phyloP scores from a whole-genome alignment of 1,140 invertebrate genomes.

The Brachionus manjavacas region DNA sequence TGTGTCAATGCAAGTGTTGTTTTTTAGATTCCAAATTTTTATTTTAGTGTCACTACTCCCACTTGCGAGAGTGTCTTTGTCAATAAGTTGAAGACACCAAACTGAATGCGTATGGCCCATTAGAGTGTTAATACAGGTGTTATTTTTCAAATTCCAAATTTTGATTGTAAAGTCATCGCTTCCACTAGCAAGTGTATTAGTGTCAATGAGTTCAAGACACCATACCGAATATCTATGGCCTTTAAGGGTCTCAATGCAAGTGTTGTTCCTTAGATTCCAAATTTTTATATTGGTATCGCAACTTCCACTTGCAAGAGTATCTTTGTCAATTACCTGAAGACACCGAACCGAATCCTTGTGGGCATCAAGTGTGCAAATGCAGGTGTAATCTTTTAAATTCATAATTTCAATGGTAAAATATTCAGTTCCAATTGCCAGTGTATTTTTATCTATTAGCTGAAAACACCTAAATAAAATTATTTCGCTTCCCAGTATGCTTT shows the following conservation, averaged over 20 bases:
- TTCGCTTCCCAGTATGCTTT: not conserved
- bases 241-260: not conserved
- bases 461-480: not conserved
- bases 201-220: not conserved
- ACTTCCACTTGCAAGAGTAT: not conserved
- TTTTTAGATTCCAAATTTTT: not conserved
- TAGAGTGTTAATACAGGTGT: not conserved
- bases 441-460: not conserved
- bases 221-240: not conserved
- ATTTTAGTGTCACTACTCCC: not conserved
- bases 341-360: not conserved
- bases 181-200: not conserved
- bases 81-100: not conserved
- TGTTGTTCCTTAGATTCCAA: not conserved
- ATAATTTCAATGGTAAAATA: not conserved
- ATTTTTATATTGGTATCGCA: not conserved
- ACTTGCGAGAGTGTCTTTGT: not conserved
- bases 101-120: not conserved
- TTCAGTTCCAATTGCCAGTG: not conserved
- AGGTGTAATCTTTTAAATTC: not conserved
- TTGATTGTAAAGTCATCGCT: not conserved
- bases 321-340: not conserved
- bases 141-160: not conserved
- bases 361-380: not conserved
- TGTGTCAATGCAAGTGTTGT: not conserved